Base-by-base conservation (phyloP, 2,113 vertebrate genomes). In the Alethe diademata region DNA sequence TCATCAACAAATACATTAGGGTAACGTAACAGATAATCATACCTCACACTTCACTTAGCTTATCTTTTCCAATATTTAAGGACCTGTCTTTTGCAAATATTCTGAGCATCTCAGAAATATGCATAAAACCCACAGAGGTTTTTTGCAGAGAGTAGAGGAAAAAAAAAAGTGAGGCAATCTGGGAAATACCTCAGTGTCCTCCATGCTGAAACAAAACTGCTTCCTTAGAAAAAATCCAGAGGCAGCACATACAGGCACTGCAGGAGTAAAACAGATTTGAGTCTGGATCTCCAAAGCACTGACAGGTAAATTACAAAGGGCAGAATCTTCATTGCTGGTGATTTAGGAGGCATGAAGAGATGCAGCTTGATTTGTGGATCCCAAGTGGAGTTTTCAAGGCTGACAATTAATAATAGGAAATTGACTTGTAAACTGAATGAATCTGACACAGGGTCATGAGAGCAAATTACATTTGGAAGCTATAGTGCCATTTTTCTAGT, bases 381-480 rank as follows among this genome's bases (percentile, higher is more conserved):
- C 70, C 80, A 74, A 85, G 93, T 78, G 78, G 70, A 78, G 57
- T 94, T 95, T 90, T 93, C 94, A 92, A 87, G 90, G 86, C 79
- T 88, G 79, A 69, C 88, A 86, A 91, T 90, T 97, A 96, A 96
- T 95, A 96, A 94, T 51, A 70, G 1, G 9, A 86, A 89, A 94
- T 95, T 26, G 83, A 94, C 91, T 95, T 94, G 80, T 83, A 75
- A 93, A 93, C 79, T 76, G 95, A 92, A 72, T 75, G 70, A 89
- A 97, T 88, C 70, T 65, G 96, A 95, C 53, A 65, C 86, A 45
- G 96, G 94, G 81, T 97, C 93, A 78, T 40, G 56, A 97, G 69
- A 97, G 92, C 81, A 97, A 76, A 95, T 90, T 96, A 92, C 91
- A 95, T 85, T 96, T 94, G 85, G 48, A 96, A 93, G 80, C 45